Conservation (phyloP, 1,140 invertebrate species). For the Steinernema feltiae region DNA sequence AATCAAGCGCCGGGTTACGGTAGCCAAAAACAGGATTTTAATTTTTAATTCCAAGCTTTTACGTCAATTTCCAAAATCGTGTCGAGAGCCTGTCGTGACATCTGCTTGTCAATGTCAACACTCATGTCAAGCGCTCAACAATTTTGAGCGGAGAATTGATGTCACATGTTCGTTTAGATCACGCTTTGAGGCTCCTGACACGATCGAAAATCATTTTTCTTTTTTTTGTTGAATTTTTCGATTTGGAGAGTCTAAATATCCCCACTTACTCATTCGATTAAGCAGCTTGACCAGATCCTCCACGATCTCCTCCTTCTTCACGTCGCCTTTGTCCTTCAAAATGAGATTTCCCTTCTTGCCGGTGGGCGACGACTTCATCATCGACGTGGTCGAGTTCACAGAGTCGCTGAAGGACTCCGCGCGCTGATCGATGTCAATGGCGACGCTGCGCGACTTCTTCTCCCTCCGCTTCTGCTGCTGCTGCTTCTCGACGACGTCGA, state of each 20-base stretch:
- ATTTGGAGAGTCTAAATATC: neutral
- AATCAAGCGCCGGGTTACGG: neutral
- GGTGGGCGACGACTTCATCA: neutral
- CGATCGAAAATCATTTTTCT: too few relatives aligned
- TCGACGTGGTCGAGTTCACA: neutral
- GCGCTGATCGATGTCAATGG: neutral
- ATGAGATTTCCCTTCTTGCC: neutral
- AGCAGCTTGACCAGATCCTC: neutral
- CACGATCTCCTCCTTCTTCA: conserved; percentile 10
- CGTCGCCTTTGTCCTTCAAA: neutral
- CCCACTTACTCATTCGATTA: conserved; percentile 4
- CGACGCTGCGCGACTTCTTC: neutral
- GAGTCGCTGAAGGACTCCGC: neutral
- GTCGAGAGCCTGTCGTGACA: too few relatives aligned
- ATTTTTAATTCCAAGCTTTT: too few relatives aligned
- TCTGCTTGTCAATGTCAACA: too few relatives aligned
- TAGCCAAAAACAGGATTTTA: neutral
- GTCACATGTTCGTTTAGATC: too few relatives aligned
- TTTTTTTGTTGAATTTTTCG: too few relatives aligned
- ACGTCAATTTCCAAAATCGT: too few relatives aligned
- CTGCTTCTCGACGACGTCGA: neutral
- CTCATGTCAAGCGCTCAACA: too few relatives aligned
- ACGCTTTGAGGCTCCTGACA: too few relatives aligned
- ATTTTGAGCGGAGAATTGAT: too few relatives aligned
- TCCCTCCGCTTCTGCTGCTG: neutral